A percentile compares a stretch with the other conserved stretches of the same genome.
These are phyloP conservation scores for Phyllostomus discolor DNA, from an alignment of 2,113 vertebrate genomes.

Conservation along the genomic window DNA sequence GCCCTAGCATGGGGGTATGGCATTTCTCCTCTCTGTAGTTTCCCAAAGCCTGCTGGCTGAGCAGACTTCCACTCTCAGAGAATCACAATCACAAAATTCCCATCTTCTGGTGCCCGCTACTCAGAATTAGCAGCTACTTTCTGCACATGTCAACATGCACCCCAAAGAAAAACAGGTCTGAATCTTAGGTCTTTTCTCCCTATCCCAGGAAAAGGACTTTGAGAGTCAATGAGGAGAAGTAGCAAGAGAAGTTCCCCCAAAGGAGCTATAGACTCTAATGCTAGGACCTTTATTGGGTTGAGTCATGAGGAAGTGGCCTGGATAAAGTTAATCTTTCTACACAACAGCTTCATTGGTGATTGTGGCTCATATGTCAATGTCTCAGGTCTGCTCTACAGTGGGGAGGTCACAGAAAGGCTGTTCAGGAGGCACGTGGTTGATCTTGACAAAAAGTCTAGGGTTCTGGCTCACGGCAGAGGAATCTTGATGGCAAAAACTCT, in stretches of 20 bases:
- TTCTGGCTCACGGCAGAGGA: neutral
- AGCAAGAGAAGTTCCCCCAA: accelerated
- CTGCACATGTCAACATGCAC: neutral
- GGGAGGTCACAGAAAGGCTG: neutral
- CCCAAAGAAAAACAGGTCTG: neutral
- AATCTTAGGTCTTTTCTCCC: neutral
- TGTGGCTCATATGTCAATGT: accelerated
- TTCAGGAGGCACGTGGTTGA: accelerated
- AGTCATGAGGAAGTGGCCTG: neutral
- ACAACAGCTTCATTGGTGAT: neutral
- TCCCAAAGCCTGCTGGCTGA: too few relatives aligned
- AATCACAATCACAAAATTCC: neutral
- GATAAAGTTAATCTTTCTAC: too few relatives aligned
- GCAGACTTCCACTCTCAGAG: neutral
- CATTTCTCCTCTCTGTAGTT: accelerated
- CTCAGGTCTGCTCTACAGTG: neutral
- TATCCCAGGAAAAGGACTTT: neutral
- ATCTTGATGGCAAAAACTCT: neutral
- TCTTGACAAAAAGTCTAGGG: neutral
- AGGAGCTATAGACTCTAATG: neutral
- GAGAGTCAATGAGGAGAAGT: neutral
- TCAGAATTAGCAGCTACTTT: neutral
- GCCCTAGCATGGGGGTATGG: too few relatives aligned
- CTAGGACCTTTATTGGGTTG: neutral
- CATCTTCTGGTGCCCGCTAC: neutral